Base-by-base conservation (phyloP, 2,113 vertebrate genomes). In the Pangasianodon hypophthalmus region DNA sequence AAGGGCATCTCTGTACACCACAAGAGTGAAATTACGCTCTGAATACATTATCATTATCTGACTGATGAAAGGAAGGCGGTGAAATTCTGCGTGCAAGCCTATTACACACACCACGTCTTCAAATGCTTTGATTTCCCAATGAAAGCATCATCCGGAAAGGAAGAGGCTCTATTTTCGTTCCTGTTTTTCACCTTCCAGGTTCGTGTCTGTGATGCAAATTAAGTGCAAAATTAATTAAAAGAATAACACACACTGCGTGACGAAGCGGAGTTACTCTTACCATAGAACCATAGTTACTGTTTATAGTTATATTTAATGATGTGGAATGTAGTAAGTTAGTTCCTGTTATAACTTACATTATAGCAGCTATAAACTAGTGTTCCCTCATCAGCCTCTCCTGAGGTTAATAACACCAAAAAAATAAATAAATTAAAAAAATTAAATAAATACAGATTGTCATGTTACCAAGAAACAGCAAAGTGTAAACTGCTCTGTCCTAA, bases 11-110 rank as follows among this genome's bases (percentile, higher is more conserved):
- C 62, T 84, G 89, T 87, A 81, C 87, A 87, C 85, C 52, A 18
- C 52, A 75, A 67, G 75, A 90, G 58, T 26, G 52, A 90, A 88
- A 91, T 91, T 90, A 90, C 86, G 73, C 13, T 37, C 50, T 50
- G 79, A 86, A 88, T 88, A 86, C 89, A 90, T 88, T 71, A 84
- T 88, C 87, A 85, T 90, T 87, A 84, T 84, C 88, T 69, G 88
- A 2, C 26, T 48, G 85, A 56, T 69, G 24, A 67, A 48, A 80
- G 48, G 44, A 73, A 82, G 84, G 64, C 41, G 54, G 86, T 26
- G 75, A 71, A 81, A 90, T 82, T 77, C 90, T 80, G 50, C 26
- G 13, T 62, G 89, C 16, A 26, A 69, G 64, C 46, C 75, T 75
- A 80, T 88, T 89, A 91, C 77, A 85, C 90, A 81, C 84, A 52